Evolutionary conservation across 2,113 vertebrate species (phyloP), one percentile per base, ranked within the genome.

Genomic region (Girardinichthys multiradiatus): DNA sequence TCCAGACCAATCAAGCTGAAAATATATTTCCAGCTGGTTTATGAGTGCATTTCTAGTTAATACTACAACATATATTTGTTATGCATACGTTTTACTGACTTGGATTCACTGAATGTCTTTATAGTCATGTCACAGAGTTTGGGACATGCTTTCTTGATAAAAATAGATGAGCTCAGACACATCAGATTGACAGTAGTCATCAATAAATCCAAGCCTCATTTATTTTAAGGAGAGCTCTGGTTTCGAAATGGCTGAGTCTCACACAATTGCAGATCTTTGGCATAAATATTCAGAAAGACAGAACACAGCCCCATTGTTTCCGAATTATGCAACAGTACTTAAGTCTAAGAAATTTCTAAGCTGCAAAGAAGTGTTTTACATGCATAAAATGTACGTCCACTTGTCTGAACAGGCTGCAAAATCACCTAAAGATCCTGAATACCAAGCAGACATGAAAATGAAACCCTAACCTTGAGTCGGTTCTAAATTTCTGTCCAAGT

Each of bases 351-450:
- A 19, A 62, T 33, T 14, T 35, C 21, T 37, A 13, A 26, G 24
- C 24, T 31, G 31, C 61, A 42, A 35, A 64, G n/a, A 21, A 54
- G 8, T 54, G 48, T n/a, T n/a, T 54, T 54, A 54, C 21, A n/a
- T 54, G 48, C n/a, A 7, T 54, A 11, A 11, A 54, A 24, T n/a
- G 48, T 30, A 58, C 27, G 35, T 28, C 4, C 39, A 6, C 59
- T 30, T 28, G 45, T 21, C 65, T 35, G 42, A 11, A 57, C 37
- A 31, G 66, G 58, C 28, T 28, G 28, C 54, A 29, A 72, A 60
- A 80, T 67, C 31, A 74, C 61, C 70, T 72, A 1, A 9, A 64
- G 45, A 7, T 31, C 45, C 24, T 24, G 57, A 81, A 82, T 84
- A 69, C 37, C 64, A 33, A 70, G 48, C 54, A 58, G 11, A 80